Conservation (phyloP, 2,888 invertebrate genomes). For the Drosophila dives region DNA sequence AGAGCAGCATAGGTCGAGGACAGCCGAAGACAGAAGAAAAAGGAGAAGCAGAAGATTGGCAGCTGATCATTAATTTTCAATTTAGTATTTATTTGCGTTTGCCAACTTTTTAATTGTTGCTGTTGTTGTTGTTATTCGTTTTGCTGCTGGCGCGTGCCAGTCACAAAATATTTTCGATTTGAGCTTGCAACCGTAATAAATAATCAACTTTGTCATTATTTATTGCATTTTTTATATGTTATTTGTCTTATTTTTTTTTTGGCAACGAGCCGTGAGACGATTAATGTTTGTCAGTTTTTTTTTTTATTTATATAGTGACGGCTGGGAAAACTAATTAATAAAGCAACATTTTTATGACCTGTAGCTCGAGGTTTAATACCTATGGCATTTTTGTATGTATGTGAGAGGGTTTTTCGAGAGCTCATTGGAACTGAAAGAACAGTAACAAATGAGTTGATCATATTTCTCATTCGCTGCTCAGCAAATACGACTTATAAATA, state of each 20-base stretch:
- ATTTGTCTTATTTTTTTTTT: conserved; percentile 15
- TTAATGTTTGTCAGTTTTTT: conserved; percentile 30
- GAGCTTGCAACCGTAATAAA: conserved; percentile 18
- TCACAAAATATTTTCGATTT: conserved; percentile 30
- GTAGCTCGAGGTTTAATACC: conserved; percentile 32
- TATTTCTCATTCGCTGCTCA: conserved; percentile 1
- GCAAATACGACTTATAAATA: conserved; percentile 5
- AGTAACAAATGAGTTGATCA: neutral
- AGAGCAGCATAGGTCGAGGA: neutral
- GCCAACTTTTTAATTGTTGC: neutral
- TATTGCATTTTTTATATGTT: conserved; percentile 25
- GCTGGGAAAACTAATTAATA: conserved; percentile 47
- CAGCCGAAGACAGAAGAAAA: neutral
- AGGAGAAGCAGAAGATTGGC: neutral
- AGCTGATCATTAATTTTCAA: neutral
- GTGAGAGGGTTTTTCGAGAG: conserved; percentile 5
- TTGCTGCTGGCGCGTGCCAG: conserved; percentile 43
- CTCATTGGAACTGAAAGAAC: neutral
- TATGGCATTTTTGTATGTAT: neutral
- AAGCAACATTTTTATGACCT: conserved; percentile 43
- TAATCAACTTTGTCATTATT: conserved; percentile 36
- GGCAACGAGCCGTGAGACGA: conserved; percentile 37
- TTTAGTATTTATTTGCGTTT: conserved; percentile 3
- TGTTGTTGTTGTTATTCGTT: neutral
- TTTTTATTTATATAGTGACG: conserved; percentile 39